phyloP scores from a whole-genome alignment of 2,888 invertebrate species.

The Ernsta delagoae region DNA sequence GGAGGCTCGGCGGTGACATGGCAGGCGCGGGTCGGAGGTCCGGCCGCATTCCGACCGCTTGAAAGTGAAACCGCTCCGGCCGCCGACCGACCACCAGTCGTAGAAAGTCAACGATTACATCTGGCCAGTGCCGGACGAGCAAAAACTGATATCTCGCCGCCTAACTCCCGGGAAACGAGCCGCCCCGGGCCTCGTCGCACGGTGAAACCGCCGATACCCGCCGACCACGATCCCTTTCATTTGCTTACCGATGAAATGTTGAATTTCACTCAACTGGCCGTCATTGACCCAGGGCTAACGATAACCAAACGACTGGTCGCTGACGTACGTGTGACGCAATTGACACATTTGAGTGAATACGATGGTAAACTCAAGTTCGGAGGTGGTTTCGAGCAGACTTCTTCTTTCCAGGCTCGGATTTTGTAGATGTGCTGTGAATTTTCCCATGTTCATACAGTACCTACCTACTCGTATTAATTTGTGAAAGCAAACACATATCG shows the following conservation, averaged over 20 bases:
- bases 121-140: slow-evolving; percentile 53
- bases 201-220: slow-evolving; percentile 70
- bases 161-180: slow-evolving; percentile 73
- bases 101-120: slow-evolving; percentile 82
- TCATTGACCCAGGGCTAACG: slow-evolving; percentile 41
- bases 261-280: slow-evolving; percentile 65
- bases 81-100: slow-evolving; percentile 74
- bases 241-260: slow-evolving; percentile 59
- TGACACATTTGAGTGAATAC: slow-evolving; percentile 7
- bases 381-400: too few species aligned
- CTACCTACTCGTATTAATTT: background rate
- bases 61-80: slow-evolving; percentile 80
- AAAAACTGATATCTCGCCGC: slow-evolving; percentile 72
- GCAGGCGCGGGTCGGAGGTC: slow-evolving; percentile 78
- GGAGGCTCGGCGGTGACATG: slow-evolving; percentile 49
- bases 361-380: background rate
- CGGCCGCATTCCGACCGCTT: slow-evolving; percentile 80
- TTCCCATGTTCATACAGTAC: background rate
- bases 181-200: slow-evolving; percentile 66
- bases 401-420: too few species aligned
- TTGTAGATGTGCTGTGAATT: too few species aligned
- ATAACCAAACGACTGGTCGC: slow-evolving; percentile 11
- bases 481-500: slow-evolving; percentile 9
- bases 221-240: slow-evolving; percentile 66
- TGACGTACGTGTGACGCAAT: slow-evolving; percentile 8